Conservation (phyloP, 2,797 vertebrate species). For the Chaetodon trifasciatus region DNA sequence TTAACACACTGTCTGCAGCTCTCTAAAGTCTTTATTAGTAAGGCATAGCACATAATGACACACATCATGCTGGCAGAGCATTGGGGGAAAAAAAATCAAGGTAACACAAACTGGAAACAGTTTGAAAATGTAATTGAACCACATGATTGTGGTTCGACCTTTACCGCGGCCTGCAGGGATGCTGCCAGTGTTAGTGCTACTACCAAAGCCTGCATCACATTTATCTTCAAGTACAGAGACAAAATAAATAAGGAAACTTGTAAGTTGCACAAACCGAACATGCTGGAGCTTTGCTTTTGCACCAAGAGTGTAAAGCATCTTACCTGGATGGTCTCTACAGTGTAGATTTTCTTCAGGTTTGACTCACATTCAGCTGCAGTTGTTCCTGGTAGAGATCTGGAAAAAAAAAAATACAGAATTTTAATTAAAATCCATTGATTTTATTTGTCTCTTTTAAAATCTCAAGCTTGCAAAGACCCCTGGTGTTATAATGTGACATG, state of each 20-base stretch:
- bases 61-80: too few species aligned
- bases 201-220: neutral
- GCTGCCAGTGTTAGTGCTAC: neutral
- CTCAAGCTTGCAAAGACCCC: neutral
- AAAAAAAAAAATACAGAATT: conserved; percentile 22
- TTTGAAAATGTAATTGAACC: too few species aligned
- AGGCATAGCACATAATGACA: neutral
- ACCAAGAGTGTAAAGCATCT: conserved; percentile 40
- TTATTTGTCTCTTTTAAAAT: neutral
- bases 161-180: neutral
- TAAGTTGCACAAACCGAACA: neutral
- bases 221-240: neutral
- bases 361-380: conserved; percentile 97
- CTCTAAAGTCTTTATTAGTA: neutral
- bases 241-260: neutral
- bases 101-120: too few species aligned
- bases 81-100: too few species aligned
- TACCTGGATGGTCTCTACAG: conserved; percentile 95
- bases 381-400: conserved; percentile 93
- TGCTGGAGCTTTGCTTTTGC: neutral
- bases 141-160: conserved; percentile 6
- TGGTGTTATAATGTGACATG: neutral
- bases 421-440: neutral
- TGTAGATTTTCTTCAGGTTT: conserved; percentile 97
- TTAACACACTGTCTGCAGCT: neutral